Evolutionary conservation across 2,888 invertebrate genomes (phyloP).

Genomic region (Hoplodrina ambigua): DNA sequence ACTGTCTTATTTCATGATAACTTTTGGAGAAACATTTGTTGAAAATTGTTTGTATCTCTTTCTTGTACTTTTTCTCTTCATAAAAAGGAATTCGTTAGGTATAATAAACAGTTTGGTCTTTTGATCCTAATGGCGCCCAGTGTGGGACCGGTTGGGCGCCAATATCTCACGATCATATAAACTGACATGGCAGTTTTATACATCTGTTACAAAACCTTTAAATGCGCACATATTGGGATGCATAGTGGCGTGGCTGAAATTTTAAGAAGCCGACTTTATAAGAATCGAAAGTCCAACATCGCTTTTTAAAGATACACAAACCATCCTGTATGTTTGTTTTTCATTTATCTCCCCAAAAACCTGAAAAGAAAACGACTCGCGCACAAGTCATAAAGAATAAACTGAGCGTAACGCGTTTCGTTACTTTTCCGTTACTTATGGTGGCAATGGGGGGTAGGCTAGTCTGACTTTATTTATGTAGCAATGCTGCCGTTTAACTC

Average conservation of each 20-base stretch:
- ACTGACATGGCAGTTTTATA: background rate
- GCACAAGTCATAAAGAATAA: constrained; percentile 54
- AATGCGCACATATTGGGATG: background rate
- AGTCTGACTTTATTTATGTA: constrained; percentile 56
- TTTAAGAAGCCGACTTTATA: background rate
- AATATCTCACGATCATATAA: background rate
- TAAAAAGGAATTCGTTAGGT: background rate
- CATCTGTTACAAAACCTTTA: background rate
- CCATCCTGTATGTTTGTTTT: background rate
- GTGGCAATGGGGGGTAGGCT: constrained; percentile 38
- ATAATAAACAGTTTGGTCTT: background rate
- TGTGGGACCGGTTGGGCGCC: constrained; percentile 1
- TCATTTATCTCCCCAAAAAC: constrained; percentile 22
- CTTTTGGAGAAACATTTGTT: constrained; percentile 34
- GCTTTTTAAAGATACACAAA: constrained; percentile 32
- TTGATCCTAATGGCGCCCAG: constrained; percentile 1
- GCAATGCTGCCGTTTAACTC: constrained; percentile 37
- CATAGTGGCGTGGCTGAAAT: background rate
- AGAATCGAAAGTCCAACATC: background rate
- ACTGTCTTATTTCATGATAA: constrained; percentile 36
- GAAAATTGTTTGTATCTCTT: constrained; percentile 12
- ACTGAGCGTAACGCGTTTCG: constrained; percentile 49
- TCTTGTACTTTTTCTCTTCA: constrained; percentile 4
- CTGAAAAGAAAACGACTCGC: constrained; percentile 17
- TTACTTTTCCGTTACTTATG: constrained; percentile 51